Conservation (phyloP, 2,797 vertebrate species). For the Sebastolobus altivelis region DNA sequence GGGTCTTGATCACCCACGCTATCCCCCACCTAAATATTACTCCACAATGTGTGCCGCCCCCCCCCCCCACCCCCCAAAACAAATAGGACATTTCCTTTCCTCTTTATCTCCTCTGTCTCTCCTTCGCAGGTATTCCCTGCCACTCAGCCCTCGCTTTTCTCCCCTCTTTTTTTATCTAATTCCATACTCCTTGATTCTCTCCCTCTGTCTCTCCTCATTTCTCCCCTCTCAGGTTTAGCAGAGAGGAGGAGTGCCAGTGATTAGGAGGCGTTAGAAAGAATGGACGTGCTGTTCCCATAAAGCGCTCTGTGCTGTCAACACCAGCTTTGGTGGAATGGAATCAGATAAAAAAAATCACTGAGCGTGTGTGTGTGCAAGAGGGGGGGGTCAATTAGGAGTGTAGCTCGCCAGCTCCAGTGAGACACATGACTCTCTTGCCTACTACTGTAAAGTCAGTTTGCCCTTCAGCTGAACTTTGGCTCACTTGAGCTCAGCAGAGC, state of each 20-base stretch:
- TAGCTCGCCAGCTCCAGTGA: slow-evolving; percentile 83
- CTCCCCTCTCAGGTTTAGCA: slow-evolving; percentile 72
- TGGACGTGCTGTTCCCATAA: slow-evolving; percentile 93
- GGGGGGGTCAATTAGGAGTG: slow-evolving; percentile 72
- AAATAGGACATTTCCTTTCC: slow-evolving; percentile 59
- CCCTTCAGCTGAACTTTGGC: slow-evolving; percentile 98
- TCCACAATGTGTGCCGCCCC: slow-evolving; percentile 24
- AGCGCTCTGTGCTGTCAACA: slow-evolving; percentile 97
- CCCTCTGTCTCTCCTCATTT: slow-evolving; percentile 68
- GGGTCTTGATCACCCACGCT: slow-evolving; percentile 66
- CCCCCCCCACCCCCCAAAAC: slow-evolving; percentile 41
- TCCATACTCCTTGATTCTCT: slow-evolving; percentile 61
- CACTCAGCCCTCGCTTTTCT: slow-evolving; percentile 26
- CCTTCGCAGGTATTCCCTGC: slow-evolving; percentile 49
- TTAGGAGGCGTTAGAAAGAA: slow-evolving; percentile 91
- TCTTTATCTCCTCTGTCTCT: slow-evolving; percentile 47
- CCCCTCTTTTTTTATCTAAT: slow-evolving; percentile 49
- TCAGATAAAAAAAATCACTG: slow-evolving; percentile 90
- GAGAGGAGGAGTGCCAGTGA: slow-evolving; percentile 78
- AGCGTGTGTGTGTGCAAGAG: slow-evolving; percentile 12
- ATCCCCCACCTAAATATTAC: slow-evolving; percentile 48
- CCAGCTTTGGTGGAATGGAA: slow-evolving; percentile 94
- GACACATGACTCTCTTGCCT: slow-evolving; percentile 90
- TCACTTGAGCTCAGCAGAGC: slow-evolving; percentile 82
- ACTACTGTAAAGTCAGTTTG: slow-evolving; percentile 89